Evolutionary conservation across 53 echinoderm and acorn worm genomes (phyloP), one percentile per base, ranked within the genome.

Genomic region (Crossaster papposus): DNA sequence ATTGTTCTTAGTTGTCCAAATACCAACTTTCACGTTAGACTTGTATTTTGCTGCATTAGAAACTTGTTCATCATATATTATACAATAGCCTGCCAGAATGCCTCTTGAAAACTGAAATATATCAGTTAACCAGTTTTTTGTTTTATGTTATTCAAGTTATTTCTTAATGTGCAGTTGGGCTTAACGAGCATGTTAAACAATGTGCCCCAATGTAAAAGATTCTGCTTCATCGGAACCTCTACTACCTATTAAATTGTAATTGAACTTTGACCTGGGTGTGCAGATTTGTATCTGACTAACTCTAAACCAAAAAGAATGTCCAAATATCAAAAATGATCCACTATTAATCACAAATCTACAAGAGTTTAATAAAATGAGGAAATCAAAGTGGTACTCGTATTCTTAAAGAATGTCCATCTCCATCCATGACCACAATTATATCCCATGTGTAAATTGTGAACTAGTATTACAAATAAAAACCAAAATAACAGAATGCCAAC

Each of bases 401-500:
- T 68, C 28, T 8, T 8, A 5, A 28, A 68, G 24, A 10, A 24
- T 26, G 11, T 28, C 68, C 28, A 68, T 68, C 24, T 68, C 28
- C 68, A 68, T 68, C 68, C 4, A 79, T 24, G 51, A 44, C 44
- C 44, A 79, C 55, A 54, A 24, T 52, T 79, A n/a, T 52, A 81
- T 26, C 52, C 58, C 81, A 58, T 20, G 63, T 81, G 55, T 54
- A 29, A 58, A 26, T 18, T 81, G 29, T 81, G n/a, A 28, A 55
- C 63, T 32, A 34, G 31, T 14, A 58, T 31, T 28, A 32, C 58
- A 81, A 55, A 58, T 26, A 68, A 62, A 62, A 62, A 62, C 62
- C 17, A 62, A 35, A 81, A 81, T 65, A 81, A 68, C 68, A 83
- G 54, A 83, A 24, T 20, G 36, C 33, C 33, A 87, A 52, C 75